Percentiles rank a stretch among this genome's conserved stretches.
phyloP scores from a whole-genome alignment of 2,888 invertebrate genomes.

The Pyrocoelia pectoralis region DNA sequence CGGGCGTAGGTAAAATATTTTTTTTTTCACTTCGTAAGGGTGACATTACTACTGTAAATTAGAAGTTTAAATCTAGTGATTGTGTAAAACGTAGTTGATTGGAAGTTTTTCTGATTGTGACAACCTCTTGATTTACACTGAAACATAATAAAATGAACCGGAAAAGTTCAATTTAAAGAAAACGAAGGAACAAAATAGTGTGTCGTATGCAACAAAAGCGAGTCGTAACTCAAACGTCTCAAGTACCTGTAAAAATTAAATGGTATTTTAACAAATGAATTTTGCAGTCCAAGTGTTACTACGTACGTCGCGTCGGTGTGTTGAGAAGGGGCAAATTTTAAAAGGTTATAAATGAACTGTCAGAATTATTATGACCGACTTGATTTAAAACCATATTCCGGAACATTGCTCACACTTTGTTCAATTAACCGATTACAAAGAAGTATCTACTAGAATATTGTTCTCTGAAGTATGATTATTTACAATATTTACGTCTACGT shows the following conservation, averaged over 20 bases:
- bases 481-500: background rate
- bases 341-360: conserved; percentile 35
- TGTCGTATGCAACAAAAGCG: background rate
- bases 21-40: too few relatives aligned
- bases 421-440: conserved; percentile 30
- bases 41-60: too few relatives aligned
- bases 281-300: background rate
- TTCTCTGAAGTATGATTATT: background rate
- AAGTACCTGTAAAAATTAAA: conserved; percentile 25
- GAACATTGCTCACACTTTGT: conserved; percentile 38
- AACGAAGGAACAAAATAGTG: background rate
- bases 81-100: too few relatives aligned
- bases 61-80: too few relatives aligned
- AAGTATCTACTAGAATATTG: conserved; percentile 10
- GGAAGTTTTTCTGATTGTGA: too few relatives aligned
- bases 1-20: too few relatives aligned
- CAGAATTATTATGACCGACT: conserved; percentile 43
- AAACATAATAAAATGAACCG: too few relatives aligned
- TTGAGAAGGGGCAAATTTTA: background rate
- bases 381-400: conserved; percentile 43
- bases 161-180: too few relatives aligned
- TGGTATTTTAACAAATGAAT: conserved; percentile 35
- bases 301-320: background rate
- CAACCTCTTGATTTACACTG: too few relatives aligned
- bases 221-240: conserved; percentile 15